Base-by-base conservation (phyloP, 2,888 invertebrate species). In the Globia sparganii region DNA sequence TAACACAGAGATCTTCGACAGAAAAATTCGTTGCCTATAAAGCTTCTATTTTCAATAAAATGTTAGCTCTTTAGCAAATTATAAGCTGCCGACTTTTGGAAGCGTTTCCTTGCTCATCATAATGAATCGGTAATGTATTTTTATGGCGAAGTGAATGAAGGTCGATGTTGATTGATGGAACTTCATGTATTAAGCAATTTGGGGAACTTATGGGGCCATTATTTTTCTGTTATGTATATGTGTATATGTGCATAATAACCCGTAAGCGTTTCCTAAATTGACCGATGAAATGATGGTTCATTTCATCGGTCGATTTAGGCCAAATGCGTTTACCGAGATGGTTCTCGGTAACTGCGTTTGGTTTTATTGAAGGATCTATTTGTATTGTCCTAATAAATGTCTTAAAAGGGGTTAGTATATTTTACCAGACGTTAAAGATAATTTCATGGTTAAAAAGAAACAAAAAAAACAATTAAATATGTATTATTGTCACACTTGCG, bases 1-100 rank as follows among this genome's bases (percentile, higher is more conserved):
- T 43, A 65, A 43, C 28, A 43, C 5, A 21, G 65, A 0, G 21
- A 43, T n/a, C 2, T n/a, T 9, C 1, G 13, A 46, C 8, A 2
- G 15, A 49, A 31, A 31, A 34, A 49, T 25, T 18, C 67, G 92
- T 86, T 13, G 1, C 1, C 0, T 91, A 25, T 94, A 94, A 94
- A 18, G 15, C 2, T 43, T 67, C n/a, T 62, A 40, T 77, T 84
- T 87, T 86, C 83, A 89, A 90, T 91, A 91, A 91, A 92, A 89
- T 86, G 86, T 88, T 87, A 89, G 94, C 95, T 94, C 94, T 95
- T 95, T 94, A 93, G 90, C 92, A 92, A 93, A 96, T 96, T 95
- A 95, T 95, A 91, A 91, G 90, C 90, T 90, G 91, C 88, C 91
- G 91, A 93, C 92, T 93, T 94, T 92, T 92, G 89, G 94, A 94